phyloP scores from a whole-genome alignment of 1,140 invertebrate genomes.

The Atta cephalotes region DNA sequence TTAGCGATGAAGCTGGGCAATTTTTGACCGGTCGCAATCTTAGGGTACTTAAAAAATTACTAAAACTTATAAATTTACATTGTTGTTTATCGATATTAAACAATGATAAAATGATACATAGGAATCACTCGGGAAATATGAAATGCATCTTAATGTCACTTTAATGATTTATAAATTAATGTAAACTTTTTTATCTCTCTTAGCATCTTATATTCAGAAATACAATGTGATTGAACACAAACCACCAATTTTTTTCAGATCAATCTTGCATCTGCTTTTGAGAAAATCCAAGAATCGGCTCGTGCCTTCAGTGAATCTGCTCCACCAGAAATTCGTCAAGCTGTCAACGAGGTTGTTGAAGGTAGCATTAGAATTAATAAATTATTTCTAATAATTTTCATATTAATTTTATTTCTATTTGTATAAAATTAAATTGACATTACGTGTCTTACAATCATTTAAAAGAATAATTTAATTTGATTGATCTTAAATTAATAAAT shows the following conservation, averaged over 20 bases:
- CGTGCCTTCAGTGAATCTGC: constrained; percentile 86
- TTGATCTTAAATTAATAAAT: constrained; percentile 24
- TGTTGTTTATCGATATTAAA: no score
- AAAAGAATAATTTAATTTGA: background rate
- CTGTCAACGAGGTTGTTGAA: constrained; percentile 87
- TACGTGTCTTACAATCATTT: constrained; percentile 3
- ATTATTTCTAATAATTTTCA: background rate
- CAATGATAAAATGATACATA: no score
- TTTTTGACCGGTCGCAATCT: constrained; percentile 88
- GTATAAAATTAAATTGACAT: background rate
- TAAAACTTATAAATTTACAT: background rate
- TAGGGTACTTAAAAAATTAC: constrained; percentile 76
- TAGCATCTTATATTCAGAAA: background rate
- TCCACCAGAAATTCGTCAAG: constrained; percentile 86
- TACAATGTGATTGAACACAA: background rate
- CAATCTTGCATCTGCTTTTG: constrained; percentile 86
- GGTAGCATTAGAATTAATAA: constrained; percentile 80
- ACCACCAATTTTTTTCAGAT: constrained; percentile 74
- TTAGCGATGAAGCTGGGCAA: constrained; percentile 86
- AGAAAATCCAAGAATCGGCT: constrained; percentile 85
- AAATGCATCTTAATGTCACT: background rate
- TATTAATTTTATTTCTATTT: background rate
- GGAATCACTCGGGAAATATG: no score
- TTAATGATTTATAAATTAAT: background rate
- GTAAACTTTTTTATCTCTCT: background rate